Evolutionary conservation across 1,140 invertebrate species (phyloP), one percentile per base, ranked within the genome.

Genomic region (Drosophila santomea): DNA sequence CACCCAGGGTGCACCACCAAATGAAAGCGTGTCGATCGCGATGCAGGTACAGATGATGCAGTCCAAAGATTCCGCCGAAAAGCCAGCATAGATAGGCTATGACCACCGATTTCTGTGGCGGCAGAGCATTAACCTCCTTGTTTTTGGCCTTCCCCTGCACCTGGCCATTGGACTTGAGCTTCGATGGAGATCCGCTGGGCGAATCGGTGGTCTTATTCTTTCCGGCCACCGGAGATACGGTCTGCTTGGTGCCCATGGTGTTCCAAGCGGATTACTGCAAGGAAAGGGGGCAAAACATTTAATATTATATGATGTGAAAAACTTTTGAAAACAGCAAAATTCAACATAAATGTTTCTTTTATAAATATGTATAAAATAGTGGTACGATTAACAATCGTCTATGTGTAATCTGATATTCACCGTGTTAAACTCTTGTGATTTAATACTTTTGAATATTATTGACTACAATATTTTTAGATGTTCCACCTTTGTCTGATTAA

Each of bases 11-110:
- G 50, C 95, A 95, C 94, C 96, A 96, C 95, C 96, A 98, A 0
- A 98, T 93, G 85, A 99, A 97, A 0, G 96, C 98, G 84, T 99
- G 98, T n/a, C 95, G 94, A 92, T 98, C 97, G 59, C 98, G 93
- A 47, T 95, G 94, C 45, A 99, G 93, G 92, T 99, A 99, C 82
- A 98, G 95, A 91, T 98, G 97, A 93, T 99, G 98, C 2, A 97
- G 92, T 1, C 98, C 98, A 74, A 97, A 96, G 77, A 97, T 93
- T 10, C 98, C 98, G 38, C 97, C 97, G 69, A 97, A 94, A 0
- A 98, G 82, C 98, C 98, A 98, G 15, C 97, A 93, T 15, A 98
- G 44, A 92, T 98, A 98, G 0, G 97, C 94, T 72, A 94, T 68
- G 32, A 95, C 80, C n/a, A 96, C 90, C 64, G 95, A 97, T 90